Evolutionary conservation across 2,113 vertebrate species (phyloP).

Genomic region (Xenus cinereus): DNA sequence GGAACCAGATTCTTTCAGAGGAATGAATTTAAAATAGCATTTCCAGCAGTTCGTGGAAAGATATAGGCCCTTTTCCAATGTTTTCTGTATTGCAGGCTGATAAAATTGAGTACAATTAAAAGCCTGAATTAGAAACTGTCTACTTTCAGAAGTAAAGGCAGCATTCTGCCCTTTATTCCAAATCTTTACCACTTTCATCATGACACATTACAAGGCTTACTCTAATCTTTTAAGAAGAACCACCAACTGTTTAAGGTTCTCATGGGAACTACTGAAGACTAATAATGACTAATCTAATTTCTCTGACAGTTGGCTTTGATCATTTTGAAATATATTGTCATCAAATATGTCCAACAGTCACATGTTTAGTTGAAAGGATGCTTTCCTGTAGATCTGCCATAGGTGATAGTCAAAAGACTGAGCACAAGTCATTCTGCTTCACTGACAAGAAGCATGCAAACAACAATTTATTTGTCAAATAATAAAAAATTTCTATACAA

Average conservation of each 20-base stretch:
- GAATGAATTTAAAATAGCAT: not conserved
- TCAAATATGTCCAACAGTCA: slow-evolving; percentile 43
- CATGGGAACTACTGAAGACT: slow-evolving; percentile 55
- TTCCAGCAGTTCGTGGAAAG: not conserved
- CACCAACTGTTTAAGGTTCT: slow-evolving; percentile 33
- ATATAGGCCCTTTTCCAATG: not conserved
- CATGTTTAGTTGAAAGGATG: slow-evolving; percentile 50
- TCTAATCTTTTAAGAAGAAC: slow-evolving; percentile 63
- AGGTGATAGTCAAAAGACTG: not conserved
- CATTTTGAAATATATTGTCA: slow-evolving; percentile 27
- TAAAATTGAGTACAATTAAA: slow-evolving; percentile 8
- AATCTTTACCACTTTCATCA: slow-evolving; percentile 65
- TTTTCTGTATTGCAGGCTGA: not conserved
- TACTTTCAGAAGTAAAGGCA: slow-evolving; percentile 18
- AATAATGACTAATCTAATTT: slow-evolving; percentile 50
- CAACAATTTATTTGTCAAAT: not conserved
- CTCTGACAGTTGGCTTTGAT: slow-evolving; percentile 52
- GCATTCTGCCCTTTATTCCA: slow-evolving; percentile 20
- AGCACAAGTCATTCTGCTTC: not conserved
- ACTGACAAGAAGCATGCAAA: not conserved
- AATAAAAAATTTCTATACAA: not conserved
- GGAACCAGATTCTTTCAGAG: not conserved
- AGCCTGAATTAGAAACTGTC: slow-evolving; percentile 12
- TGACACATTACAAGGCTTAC: slow-evolving; percentile 51
- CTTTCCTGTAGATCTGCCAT: not conserved